phyloP scores from a whole-genome alignment of 2,888 invertebrate genomes.

The Temnothorax rugatulus region DNA sequence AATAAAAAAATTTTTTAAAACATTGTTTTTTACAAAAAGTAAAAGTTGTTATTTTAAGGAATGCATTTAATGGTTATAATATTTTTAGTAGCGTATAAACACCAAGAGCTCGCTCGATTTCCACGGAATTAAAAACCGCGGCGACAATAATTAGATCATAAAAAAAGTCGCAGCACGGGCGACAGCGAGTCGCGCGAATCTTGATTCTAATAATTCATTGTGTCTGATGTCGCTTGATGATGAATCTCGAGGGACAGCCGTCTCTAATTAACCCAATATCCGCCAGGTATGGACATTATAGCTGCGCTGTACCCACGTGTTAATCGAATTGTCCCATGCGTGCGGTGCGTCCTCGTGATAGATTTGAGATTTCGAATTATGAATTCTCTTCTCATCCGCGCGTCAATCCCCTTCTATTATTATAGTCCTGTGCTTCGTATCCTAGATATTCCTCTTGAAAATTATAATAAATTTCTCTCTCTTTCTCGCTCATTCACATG shows the following conservation, averaged over 20 bases:
- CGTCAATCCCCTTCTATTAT: slow-evolving; percentile 27
- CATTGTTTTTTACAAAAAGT: neutral
- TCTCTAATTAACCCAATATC: slow-evolving; percentile 52
- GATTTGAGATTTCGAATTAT: slow-evolving; percentile 53
- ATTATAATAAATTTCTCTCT: slow-evolving; percentile 1
- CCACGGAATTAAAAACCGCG: neutral
- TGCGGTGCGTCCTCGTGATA: slow-evolving; percentile 41
- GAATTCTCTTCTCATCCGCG: slow-evolving; percentile 45
- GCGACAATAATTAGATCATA: neutral
- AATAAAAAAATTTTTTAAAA: neutral
- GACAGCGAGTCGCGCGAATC: slow-evolving; percentile 19
- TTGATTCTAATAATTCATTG: slow-evolving; percentile 49
- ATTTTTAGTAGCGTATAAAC: neutral
- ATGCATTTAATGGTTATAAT: neutral
- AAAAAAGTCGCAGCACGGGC: neutral
- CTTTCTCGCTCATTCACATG: neutral
- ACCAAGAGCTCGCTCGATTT: neutral
- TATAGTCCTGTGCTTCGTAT: neutral
- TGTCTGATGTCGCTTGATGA: slow-evolving; percentile 28
- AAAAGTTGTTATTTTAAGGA: neutral
- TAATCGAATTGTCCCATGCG: slow-evolving; percentile 53
- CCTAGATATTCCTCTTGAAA: slow-evolving; percentile 15
- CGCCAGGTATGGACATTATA: slow-evolving; percentile 17
- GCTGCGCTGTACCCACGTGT: slow-evolving; percentile 41
- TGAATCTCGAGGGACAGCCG: slow-evolving; percentile 38